These are phyloP conservation scores for Myrmophylax atrothorax DNA, from an alignment of 2,113 vertebrate genomes.

Conservation along the genomic window DNA sequence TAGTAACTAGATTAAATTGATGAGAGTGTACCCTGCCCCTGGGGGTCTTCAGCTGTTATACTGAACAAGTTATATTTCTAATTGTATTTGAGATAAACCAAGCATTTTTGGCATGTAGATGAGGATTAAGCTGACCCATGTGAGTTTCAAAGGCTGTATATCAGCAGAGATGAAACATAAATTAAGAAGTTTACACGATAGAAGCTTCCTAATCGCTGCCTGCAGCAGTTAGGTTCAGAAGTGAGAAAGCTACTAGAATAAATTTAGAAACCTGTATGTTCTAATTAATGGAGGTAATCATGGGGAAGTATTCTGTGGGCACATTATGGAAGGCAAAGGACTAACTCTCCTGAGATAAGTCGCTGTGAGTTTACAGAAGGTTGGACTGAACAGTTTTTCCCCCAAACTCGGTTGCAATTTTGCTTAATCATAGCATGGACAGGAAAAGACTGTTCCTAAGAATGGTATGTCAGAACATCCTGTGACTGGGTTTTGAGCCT, in stretches of 20 bases:
- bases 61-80: background rate
- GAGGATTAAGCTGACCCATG: background rate
- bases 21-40: background rate
- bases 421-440: background rate
- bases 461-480: background rate
- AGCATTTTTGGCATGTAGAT: background rate
- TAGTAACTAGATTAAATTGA: conserved; percentile 4
- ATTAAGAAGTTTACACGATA: background rate
- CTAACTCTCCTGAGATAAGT: background rate
- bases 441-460: background rate
- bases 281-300: background rate
- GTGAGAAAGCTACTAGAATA: background rate
- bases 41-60: background rate
- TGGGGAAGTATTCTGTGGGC: background rate
- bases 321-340: background rate
- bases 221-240: background rate
- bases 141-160: background rate
- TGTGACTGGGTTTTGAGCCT: background rate
- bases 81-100: background rate
- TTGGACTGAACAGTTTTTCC: background rate
- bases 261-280: background rate
- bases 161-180: background rate
- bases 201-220: background rate
- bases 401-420: background rate
- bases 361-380: background rate